Evolutionary conservation across 2,113 vertebrate species (phyloP), one percentile per base, ranked within the genome.

Genomic region (Rana temporaria): DNA sequence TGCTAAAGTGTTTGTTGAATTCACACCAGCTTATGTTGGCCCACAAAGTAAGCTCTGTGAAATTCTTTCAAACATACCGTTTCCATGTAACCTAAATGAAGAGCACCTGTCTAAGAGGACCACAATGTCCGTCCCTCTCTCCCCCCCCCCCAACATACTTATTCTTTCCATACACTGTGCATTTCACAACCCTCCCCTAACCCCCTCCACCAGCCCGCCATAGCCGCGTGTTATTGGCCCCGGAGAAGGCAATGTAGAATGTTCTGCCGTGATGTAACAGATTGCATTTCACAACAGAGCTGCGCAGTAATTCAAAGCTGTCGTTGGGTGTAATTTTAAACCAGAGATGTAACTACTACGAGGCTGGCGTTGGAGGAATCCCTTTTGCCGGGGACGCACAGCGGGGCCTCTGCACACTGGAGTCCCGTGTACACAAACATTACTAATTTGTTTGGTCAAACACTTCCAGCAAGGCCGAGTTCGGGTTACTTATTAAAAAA

Each of bases 251-350:
- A 42, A 6, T 68, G 0, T 71, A 0, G 7, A 52, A n/a, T 67
- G 81, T 80, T 20, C 82, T 22, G 67, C 62, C 0, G 84, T 83
- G 0, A 16, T 0, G 87, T 77, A 0, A 82, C 42, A 83, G 86
- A 73, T 89, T 9, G 85, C 82, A 2, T 90, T 88, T 88, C 86
- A 76, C 86, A 55, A 20, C 84, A 42, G 63, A 0, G 88, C 48
- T 72, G 86, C 87, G 0, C 67, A 2, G 87, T 59, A 85, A 88
- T 63, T 56, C 84, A 69, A 30, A 59, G 57, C 89, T 6, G 73
- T 0, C 32, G 30, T 84, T 84, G 59, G 0, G 56, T 71, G 85
- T 8, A 34, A 18, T 66, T 4, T 70, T 68, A 81, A 0, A 81
- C 85, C 85, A 0, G 84, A 38, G 67, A 20, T 26, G 77, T 11